phyloP scores from a whole-genome alignment of 2,113 vertebrate genomes.

The Pholis gunnellus region DNA sequence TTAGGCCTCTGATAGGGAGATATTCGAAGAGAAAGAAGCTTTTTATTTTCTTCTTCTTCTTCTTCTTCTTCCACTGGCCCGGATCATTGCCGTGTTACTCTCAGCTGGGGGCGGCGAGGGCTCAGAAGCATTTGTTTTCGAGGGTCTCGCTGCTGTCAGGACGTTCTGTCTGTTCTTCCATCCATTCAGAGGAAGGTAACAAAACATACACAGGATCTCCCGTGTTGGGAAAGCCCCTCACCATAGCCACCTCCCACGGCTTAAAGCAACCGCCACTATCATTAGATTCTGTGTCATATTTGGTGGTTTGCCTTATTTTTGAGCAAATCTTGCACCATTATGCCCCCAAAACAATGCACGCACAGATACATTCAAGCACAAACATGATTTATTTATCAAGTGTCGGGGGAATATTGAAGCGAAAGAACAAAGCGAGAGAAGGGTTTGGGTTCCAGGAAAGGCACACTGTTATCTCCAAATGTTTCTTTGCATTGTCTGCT shows the following conservation, averaged over 20 bases:
- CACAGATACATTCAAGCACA: neutral
- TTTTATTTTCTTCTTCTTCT: constrained; percentile 31
- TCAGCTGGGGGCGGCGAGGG: constrained; percentile 52
- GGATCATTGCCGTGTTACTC: constrained; percentile 65
- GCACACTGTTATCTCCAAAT: constrained; percentile 65
- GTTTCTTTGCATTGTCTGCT: constrained; percentile 73
- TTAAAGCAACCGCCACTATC: constrained; percentile 69
- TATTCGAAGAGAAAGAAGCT: constrained; percentile 29
- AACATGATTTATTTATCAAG: constrained; percentile 45
- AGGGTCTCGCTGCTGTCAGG: constrained; percentile 28
- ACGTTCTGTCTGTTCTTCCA: constrained; percentile 34
- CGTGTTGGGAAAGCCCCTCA: constrained; percentile 71
- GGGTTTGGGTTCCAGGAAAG: constrained; percentile 64
- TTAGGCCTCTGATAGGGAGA: constrained; percentile 35
- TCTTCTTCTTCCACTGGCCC: constrained; percentile 28
- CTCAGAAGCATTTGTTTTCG: constrained; percentile 44
- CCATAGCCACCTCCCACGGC: constrained; percentile 41
- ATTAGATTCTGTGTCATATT: no score
- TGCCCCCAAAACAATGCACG: no score
- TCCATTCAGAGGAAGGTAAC: constrained; percentile 51
- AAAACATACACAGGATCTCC: constrained; percentile 65
- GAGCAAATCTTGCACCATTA: no score
- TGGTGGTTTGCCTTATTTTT: no score
- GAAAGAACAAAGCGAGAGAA: constrained; percentile 17
- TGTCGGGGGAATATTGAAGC: constrained; percentile 44